phyloP scores from a whole-genome alignment of 2,888 invertebrate species.

The Mylabris sibirica region DNA sequence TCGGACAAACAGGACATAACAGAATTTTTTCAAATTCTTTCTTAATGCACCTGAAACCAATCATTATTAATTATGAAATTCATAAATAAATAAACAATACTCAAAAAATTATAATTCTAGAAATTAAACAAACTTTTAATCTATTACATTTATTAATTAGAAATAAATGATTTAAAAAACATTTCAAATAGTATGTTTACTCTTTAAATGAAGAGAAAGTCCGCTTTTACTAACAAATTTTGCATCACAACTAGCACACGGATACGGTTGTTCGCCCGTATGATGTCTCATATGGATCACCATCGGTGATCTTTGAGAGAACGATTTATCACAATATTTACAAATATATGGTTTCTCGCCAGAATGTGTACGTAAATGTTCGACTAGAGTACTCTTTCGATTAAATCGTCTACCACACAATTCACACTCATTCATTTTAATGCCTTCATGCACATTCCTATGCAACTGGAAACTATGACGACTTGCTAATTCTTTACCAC shows the following conservation, averaged over 20 bases:
- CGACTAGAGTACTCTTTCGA: constrained; percentile 61
- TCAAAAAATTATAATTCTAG: not conserved
- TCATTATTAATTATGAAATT: not conserved
- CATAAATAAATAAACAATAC: not conserved
- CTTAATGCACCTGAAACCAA: not conserved
- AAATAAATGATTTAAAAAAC: not conserved
- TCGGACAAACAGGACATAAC: constrained; percentile 61
- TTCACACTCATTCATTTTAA: constrained; percentile 60
- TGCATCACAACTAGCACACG: constrained; percentile 59
- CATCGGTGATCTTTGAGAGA: constrained; percentile 49
- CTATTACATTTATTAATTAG: not conserved
- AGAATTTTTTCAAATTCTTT: not conserved
- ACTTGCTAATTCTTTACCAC: constrained; percentile 51
- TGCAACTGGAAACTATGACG: constrained; percentile 51
- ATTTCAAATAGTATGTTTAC: not conserved
- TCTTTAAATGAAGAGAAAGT: constrained; percentile 59
- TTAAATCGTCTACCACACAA: constrained; percentile 65
- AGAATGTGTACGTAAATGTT: constrained; percentile 49
- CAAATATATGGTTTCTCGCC: constrained; percentile 53
- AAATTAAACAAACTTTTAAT: not conserved
- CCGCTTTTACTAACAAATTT: constrained; percentile 65
- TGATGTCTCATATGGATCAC: constrained; percentile 63
- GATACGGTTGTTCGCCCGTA: constrained; percentile 62
- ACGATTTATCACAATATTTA: constrained; percentile 49
- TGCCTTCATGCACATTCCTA: constrained; percentile 47